Evolutionary conservation across 2,797 vertebrate genomes (phyloP), one percentile per base, ranked within the genome.

Genomic region (Lutjanus argentimaculatus): DNA sequence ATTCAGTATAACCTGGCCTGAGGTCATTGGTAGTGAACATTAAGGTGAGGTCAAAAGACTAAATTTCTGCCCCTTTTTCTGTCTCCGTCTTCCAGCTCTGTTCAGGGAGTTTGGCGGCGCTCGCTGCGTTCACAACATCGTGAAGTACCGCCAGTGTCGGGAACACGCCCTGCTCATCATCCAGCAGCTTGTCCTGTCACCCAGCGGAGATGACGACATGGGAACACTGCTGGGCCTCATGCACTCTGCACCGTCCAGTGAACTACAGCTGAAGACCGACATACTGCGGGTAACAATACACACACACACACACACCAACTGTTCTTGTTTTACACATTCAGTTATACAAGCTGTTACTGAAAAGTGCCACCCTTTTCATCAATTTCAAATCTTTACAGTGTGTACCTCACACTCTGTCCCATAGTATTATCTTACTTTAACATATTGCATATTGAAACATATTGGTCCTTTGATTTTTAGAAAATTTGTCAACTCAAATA

Each of bases 71-170:
- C 14, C 22, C 8, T n/a, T 53, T 21, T n/a, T 48, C 9, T 68
- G 25, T 48, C 9, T 11, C 13, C 9, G 1, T 49, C 40, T 51
- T 13, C 17, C 88, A 99, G 97, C 97, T 72, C 95, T 98, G 80
- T 99, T 99, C 92, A 96, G 99, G 68, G 99, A 99, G 91, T 99
- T 99, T 72, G 99, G 99, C 0, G 99, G 99, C 0, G 99, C 99
- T 0, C 95, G 99, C 1, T 99, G 99, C 0, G 99, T 99, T 1
- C 99, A 99, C 92, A 99, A 99, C 90, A 99, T 99, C 2, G 97
- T 99, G n/a, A 98, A 95, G 94, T 99, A 99, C 76, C 96, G 97
- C 0, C 98, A 99, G 86, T 99, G 99, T 79, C 96, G 99, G 5
- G 98, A 98, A 81, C 97, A 98, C 0, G 98, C 99, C 0, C 93